Evolutionary conservation across 2,888 invertebrate genomes (phyloP).

Genomic region (Cheilosia scutellata): DNA sequence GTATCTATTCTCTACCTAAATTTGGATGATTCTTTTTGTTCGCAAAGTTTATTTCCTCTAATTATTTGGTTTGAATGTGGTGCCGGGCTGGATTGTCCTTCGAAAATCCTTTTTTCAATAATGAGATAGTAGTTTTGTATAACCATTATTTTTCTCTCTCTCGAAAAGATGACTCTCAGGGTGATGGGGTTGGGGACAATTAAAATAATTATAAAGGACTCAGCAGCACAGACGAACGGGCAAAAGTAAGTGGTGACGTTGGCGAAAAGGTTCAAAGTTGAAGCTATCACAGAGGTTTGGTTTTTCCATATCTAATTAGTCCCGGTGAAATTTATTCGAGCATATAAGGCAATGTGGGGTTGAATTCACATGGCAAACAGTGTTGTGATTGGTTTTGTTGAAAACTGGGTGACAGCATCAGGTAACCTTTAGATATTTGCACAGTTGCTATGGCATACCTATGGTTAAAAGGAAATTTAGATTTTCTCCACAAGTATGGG

Average conservation of each 20-base stretch:
- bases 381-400: too few relatives aligned
- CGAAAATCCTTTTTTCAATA: constrained; percentile 8
- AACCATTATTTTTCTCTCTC: constrained; percentile 15
- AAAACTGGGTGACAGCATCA: too few relatives aligned
- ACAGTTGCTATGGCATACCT: too few relatives aligned
- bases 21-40: constrained; percentile 62
- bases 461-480: too few relatives aligned
- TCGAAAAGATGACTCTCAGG: neutral
- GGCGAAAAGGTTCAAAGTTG: constrained; percentile 4
- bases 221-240: constrained; percentile 7
- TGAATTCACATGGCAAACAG: neutral
- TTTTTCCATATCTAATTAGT: constrained; percentile 29
- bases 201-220: constrained; percentile 44
- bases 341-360: neutral
- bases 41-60: constrained; percentile 68
- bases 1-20: constrained; percentile 78
- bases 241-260: constrained; percentile 20
- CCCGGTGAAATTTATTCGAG: neutral
- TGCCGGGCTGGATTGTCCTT: constrained; percentile 7
- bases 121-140: constrained; percentile 34
- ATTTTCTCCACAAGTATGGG: too few relatives aligned
- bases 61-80: constrained; percentile 31
- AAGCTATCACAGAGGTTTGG: constrained; percentile 21
- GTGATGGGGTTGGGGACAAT: constrained; percentile 13
- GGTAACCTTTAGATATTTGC: too few relatives aligned